phyloP scores from a whole-genome alignment of 2,113 vertebrate species.

The Alligator sinensis region DNA sequence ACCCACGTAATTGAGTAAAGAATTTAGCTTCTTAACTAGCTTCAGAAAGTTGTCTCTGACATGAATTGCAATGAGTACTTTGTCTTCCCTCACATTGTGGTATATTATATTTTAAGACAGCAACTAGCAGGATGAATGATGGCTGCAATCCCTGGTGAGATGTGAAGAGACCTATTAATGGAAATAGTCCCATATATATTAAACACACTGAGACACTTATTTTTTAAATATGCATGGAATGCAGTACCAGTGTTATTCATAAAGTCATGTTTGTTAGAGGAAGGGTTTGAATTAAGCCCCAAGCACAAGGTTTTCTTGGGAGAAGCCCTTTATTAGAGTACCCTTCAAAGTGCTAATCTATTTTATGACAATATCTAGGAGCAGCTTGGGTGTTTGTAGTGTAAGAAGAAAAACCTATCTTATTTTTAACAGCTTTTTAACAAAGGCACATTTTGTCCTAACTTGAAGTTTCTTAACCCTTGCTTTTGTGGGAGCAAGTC shows the following conservation, averaged over 20 bases:
- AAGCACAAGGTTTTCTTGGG: neutral
- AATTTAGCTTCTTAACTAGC: neutral
- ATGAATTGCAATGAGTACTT: neutral
- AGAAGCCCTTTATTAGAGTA: neutral
- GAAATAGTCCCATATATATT: neutral
- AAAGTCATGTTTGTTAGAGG: neutral
- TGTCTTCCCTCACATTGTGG: neutral
- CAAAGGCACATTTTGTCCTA: neutral
- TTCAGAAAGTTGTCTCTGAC: neutral
- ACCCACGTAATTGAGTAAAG: neutral
- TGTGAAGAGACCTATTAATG: neutral
- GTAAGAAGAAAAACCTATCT: neutral
- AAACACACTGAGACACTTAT: neutral
- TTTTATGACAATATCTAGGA: neutral
- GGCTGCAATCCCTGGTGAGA: neutral
- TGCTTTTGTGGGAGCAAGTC: constrained; percentile 52
- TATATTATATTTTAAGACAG: neutral
- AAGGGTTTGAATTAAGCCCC: neutral
- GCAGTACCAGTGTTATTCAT: neutral
- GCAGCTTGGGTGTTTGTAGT: neutral
- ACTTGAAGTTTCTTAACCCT: constrained; percentile 46
- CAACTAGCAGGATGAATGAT: neutral
- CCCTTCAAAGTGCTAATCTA: neutral
- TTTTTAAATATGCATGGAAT: neutral
- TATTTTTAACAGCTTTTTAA: constrained; percentile 31